Percentiles rank a stretch among this genome's conserved stretches.
phyloP scores from a whole-genome alignment of 30 jellyfish, hydroid and myxozoan species.

The Mastigias papua region DNA sequence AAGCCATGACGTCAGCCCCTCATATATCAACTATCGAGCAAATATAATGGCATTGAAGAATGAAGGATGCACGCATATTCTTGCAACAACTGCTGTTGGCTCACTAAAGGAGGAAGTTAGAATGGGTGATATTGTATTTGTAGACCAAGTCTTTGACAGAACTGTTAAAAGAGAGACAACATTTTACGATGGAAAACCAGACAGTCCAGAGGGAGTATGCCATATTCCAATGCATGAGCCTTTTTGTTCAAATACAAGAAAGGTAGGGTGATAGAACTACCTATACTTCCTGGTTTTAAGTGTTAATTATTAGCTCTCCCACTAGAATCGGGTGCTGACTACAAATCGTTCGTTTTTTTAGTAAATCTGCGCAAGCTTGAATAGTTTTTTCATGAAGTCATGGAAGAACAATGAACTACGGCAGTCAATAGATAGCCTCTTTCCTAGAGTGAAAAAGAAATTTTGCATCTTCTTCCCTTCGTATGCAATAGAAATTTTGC shows the following conservation, averaged over 20 bases:
- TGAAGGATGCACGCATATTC: constrained; percentile 95
- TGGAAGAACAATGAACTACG: too few species aligned
- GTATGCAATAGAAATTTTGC: too few species aligned
- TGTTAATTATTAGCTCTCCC: too few species aligned
- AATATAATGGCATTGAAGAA: constrained; percentile 90
- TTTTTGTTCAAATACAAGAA: constrained; percentile 88
- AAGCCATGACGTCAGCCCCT: constrained; percentile 82
- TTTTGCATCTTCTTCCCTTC: too few species aligned
- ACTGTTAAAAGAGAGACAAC: constrained; percentile 83
- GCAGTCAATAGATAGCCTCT: too few species aligned
- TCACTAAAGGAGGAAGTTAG: constrained; percentile 84
- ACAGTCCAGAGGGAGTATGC: constrained; percentile 80
- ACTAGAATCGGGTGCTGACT: too few species aligned
- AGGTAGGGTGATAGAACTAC: constrained; percentile 1
- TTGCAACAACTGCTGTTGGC: constrained; percentile 98
- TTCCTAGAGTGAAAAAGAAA: too few species aligned
- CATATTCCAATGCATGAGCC: constrained; percentile 99
- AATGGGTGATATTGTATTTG: constrained; percentile 88
- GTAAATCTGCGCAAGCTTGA: too few species aligned
- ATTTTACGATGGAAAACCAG: constrained; percentile 90
- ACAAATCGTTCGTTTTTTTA: too few species aligned
- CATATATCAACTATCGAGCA: constrained; percentile 98
- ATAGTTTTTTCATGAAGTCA: too few species aligned
- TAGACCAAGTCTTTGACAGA: constrained; percentile 94
- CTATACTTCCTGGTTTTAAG: background rate